phyloP scores from a whole-genome alignment of 2,797 vertebrate genomes.

The Sebastes umbrosus region DNA sequence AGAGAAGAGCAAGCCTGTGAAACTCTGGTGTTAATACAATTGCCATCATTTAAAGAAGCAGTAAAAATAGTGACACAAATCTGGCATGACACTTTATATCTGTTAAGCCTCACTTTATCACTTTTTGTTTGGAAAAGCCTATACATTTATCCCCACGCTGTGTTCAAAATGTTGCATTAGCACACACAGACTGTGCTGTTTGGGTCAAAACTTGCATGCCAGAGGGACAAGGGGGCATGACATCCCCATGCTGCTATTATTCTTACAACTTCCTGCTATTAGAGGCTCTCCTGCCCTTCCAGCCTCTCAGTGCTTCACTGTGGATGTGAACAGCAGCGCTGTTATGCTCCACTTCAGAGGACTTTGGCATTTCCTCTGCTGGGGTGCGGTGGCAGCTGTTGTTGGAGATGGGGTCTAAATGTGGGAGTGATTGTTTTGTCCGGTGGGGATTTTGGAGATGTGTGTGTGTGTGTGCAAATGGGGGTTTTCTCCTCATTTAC shows the following conservation, averaged over 20 bases:
- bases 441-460: conserved; percentile 36
- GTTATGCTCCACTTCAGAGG: conserved; percentile 75
- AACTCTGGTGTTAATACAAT: neutral
- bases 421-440: conserved; percentile 62
- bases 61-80: neutral
- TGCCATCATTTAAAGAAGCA: neutral
- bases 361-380: conserved; percentile 79
- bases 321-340: conserved; percentile 65
- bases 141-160: neutral
- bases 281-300: conserved; percentile 64
- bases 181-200: conserved; percentile 10
- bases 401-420: conserved; percentile 63
- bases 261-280: conserved; percentile 81
- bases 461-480: conserved; percentile 13
- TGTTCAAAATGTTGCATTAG: neutral
- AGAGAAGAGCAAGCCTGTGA: neutral
- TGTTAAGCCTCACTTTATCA: neutral
- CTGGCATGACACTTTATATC: neutral
- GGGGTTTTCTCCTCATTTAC: conserved; percentile 51
- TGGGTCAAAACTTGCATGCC: conserved; percentile 42
- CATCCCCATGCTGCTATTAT: conserved; percentile 67
- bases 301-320: conserved; percentile 34
- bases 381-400: conserved; percentile 71
- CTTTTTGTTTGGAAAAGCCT: neutral
- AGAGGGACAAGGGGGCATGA: conserved; percentile 49